Evolutionary conservation across 1,140 invertebrate species (phyloP), one percentile per base, ranked within the genome.

Genomic region (Meloidogyne chitwoodi): DNA sequence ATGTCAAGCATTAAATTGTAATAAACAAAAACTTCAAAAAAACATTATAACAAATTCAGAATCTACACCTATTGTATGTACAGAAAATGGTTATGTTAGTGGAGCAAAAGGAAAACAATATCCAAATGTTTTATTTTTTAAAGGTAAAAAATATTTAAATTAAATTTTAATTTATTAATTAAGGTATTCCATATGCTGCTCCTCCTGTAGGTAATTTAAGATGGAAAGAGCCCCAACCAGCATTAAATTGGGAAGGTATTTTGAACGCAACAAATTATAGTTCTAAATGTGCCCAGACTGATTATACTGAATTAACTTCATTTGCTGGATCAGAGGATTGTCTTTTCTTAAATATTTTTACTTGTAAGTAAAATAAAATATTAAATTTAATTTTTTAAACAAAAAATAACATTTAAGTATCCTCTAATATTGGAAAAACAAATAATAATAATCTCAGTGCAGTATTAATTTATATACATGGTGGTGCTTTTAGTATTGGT

Each of bases 291-390:
- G 64, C 74, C 14, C 77, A 74, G 0, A 22, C 78, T 44, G 61
- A 62, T n/a, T 34, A 34, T 31, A 62, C 69, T 19, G 74, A 79
- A 67, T 78, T 34, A 63, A 41, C 48, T 5, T 62, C 24, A 38
- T 24, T 78, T 79, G 29, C 19, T 70, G 68, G 14, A 12, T 0
- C 31, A 76, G 95, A 98, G 89, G 95, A 98, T 89, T 98, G 95
- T 88, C 91, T 98, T 34, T 96, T 95, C 87, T 90, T 98, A 79
- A 97, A 98, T 88, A 93, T 98, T 86, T 96, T 95, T 89, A 92
- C 93, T 8, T 94, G 66, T 68, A 68, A 67, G 44, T 68, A 19
- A 6, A 66, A 14, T 0, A 66, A 26, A 31, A 3, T 19, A 22
- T n/a, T 66, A 66, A n/a, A 19, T 70, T 22, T 70, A 34, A 41